A percentile compares a stretch with the other conserved stretches of the same genome.
phyloP scores from a whole-genome alignment of 2,888 invertebrate species.

The Caenorhabditis sp. region DNA sequence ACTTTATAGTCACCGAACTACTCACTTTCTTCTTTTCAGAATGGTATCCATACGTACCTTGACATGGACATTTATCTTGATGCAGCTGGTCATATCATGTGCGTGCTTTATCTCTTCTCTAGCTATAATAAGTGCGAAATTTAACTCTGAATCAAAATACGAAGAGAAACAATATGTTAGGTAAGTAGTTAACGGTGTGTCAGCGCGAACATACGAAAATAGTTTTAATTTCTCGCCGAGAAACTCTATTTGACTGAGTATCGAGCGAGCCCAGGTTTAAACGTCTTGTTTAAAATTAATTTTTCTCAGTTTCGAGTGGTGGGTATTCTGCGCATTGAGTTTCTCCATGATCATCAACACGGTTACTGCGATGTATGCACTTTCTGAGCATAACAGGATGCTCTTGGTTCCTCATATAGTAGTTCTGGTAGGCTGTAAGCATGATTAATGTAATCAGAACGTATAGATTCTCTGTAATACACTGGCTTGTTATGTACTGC shows the following conservation, averaged over 20 bases:
- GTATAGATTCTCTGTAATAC: constrained; percentile 57
- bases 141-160: constrained; percentile 62
- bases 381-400: constrained; percentile 60
- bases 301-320: constrained; percentile 66
- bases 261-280: too few species aligned
- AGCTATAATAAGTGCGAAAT: constrained; percentile 71
- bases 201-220: too few species aligned
- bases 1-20: background rate
- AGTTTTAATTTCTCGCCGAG: too few species aligned
- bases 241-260: too few species aligned
- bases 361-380: constrained; percentile 71
- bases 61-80: constrained; percentile 73
- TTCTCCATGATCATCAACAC: constrained; percentile 69
- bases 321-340: constrained; percentile 66
- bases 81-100: constrained; percentile 73
- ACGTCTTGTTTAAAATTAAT: background rate
- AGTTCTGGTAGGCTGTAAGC: constrained; percentile 61
- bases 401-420: constrained; percentile 71
- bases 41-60: constrained; percentile 73
- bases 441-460: background rate
- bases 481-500: constrained; percentile 29
- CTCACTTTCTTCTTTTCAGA: constrained; percentile 34
- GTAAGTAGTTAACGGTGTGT: too few species aligned
- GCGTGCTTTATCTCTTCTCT: constrained; percentile 70
- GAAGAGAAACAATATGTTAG: constrained; percentile 67